Percentiles rank a stretch among this genome's conserved stretches.
These are phyloP conservation scores for Herpailurus yagouaroundi DNA, from an alignment of 2,113 vertebrate genomes.

Conservation along the genomic window DNA sequence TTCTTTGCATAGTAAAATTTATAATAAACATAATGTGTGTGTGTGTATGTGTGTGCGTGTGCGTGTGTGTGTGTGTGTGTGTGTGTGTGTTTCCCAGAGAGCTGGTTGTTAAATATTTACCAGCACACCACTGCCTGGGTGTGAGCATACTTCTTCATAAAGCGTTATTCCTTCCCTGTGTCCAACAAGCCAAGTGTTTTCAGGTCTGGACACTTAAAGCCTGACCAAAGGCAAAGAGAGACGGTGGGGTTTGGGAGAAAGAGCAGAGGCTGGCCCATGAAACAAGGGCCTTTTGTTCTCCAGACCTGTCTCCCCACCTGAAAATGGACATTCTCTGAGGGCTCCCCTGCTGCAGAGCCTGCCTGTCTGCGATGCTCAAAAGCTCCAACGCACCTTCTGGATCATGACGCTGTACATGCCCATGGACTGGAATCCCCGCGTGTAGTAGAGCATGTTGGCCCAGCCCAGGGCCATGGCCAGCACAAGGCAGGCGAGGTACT, in stretches of 20 bases:
- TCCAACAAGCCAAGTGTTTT: background rate
- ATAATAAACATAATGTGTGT: background rate
- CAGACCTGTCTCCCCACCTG: background rate
- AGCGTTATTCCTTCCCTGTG: background rate
- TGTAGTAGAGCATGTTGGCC: conserved; percentile 91
- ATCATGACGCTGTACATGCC: conserved; percentile 92
- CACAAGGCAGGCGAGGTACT: conserved; percentile 89
- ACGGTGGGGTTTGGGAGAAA: background rate
- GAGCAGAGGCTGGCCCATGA: background rate
- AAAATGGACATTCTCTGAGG: background rate
- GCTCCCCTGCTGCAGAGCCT: background rate
- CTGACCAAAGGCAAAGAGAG: background rate
- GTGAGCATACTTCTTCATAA: background rate
- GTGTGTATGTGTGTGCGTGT: background rate
- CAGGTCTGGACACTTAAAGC: background rate
- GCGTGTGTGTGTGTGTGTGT: background rate
- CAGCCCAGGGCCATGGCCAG: conserved; percentile 90
- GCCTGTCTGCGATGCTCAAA: fast-evolving
- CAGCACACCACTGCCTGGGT: background rate
- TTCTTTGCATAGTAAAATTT: background rate
- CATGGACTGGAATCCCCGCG: conserved; percentile 90
- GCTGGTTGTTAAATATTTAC: background rate
- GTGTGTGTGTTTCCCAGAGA: background rate
- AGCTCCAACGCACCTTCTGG: conserved; percentile 85
- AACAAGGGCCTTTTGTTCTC: background rate